Conservation (phyloP, 2,888 invertebrate genomes). For the Drosophila nr. medialis region DNA sequence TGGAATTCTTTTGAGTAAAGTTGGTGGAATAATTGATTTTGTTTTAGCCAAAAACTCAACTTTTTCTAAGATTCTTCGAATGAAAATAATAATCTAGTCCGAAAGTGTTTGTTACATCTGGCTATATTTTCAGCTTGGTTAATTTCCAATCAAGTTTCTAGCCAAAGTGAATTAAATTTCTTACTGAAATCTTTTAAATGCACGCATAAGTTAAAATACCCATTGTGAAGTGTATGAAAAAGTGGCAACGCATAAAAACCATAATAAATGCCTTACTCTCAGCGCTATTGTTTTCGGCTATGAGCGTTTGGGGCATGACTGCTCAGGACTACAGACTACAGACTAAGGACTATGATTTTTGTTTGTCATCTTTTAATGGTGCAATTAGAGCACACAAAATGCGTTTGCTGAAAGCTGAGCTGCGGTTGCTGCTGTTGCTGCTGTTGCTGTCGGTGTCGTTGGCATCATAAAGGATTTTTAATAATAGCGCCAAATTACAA, state of each 20-base stretch:
- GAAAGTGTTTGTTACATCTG: background rate
- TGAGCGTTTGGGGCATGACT: slow-evolving; percentile 32
- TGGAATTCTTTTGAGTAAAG: background rate
- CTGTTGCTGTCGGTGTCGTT: slow-evolving; percentile 36
- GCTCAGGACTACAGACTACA: slow-evolving; percentile 6
- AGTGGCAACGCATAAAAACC: slow-evolving; percentile 71
- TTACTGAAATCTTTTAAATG: background rate
- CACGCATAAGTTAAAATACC: background rate
- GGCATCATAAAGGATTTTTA: slow-evolving; percentile 79
- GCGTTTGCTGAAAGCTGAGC: slow-evolving; percentile 78
- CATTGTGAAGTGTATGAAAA: slow-evolving; percentile 33
- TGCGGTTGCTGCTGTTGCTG: slow-evolving; percentile 45
- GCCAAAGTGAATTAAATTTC: background rate
- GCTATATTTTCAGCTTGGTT: background rate
- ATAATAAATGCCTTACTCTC: slow-evolving; percentile 72
- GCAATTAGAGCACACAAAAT: slow-evolving; percentile 78
- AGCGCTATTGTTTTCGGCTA: slow-evolving; percentile 51
- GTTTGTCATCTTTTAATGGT: slow-evolving; percentile 80
- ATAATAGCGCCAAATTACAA: slow-evolving; percentile 79
- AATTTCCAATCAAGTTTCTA: background rate
- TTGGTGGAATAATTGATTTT: background rate
- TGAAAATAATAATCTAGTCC: background rate
- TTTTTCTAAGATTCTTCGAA: background rate
- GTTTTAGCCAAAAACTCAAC: background rate
- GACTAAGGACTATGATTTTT: slow-evolving; percentile 44